phyloP scores from a whole-genome alignment of 2,113 vertebrate species.

The Malaclemys terrapin region DNA sequence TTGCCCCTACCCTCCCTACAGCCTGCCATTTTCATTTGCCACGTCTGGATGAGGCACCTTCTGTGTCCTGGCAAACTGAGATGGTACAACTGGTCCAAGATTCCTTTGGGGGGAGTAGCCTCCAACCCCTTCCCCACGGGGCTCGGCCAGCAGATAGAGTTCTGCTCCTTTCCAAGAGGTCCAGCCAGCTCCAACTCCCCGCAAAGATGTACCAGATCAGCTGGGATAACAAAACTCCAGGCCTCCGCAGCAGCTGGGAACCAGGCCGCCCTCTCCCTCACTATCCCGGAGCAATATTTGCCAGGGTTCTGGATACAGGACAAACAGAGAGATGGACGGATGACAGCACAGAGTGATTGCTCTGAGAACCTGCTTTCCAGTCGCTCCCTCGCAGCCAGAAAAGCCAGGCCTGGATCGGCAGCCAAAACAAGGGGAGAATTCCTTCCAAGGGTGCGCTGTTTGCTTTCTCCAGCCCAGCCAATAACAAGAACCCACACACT shows the following conservation, averaged over 20 bases:
- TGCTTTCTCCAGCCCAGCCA: background rate
- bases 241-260: background rate
- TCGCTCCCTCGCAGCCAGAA: constrained; percentile 81
- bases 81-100: background rate
- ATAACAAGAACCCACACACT: background rate
- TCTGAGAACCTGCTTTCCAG: constrained; percentile 79
- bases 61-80: background rate
- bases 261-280: background rate
- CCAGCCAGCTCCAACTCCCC: background rate
- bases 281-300: background rate
- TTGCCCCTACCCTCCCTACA: fast-evolving
- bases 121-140: background rate
- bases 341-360: fast-evolving
- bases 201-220: background rate
- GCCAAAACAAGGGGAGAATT: background rate
- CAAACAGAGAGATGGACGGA: fast-evolving
- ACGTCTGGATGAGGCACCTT: background rate
- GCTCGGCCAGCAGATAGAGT: background rate
- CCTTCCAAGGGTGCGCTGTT: background rate
- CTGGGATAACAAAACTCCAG: background rate
- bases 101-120: background rate
- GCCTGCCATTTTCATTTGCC: background rate
- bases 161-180: background rate
- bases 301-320: background rate
- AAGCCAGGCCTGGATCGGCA: background rate